Percentiles rank a stretch among this genome's conserved stretches.
These are phyloP conservation scores for Leucoma salicis DNA, from an alignment of 2,888 invertebrate genomes.

Conservation along the genomic window DNA sequence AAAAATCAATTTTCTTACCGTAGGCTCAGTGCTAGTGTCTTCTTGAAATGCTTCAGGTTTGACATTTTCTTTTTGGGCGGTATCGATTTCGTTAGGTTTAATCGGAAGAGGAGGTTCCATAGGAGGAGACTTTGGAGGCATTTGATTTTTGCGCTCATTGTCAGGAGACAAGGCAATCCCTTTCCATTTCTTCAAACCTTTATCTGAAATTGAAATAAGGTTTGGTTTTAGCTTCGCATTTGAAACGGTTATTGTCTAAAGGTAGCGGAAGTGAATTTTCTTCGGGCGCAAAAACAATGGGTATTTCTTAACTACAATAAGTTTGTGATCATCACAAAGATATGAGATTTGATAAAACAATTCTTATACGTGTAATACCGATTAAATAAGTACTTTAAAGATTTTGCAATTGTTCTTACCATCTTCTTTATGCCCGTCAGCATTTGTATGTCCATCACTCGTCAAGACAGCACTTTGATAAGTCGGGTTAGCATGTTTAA, in stretches of 20 bases:
- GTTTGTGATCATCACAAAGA: too few relatives aligned
- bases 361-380: too few relatives aligned
- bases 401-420: too few relatives aligned
- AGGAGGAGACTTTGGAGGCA: conserved; percentile 3
- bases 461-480: conserved; percentile 88
- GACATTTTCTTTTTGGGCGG: conserved; percentile 68
- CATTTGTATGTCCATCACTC: conserved; percentile 45
- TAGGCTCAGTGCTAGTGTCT: conserved; percentile 63
- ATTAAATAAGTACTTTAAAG: too few relatives aligned
- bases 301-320: too few relatives aligned
- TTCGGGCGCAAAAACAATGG: too few relatives aligned
- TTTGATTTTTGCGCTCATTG: conserved; percentile 68
- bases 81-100: conserved; percentile 47
- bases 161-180: conserved; percentile 87
- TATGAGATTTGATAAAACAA: too few relatives aligned
- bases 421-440: conserved; percentile 70
- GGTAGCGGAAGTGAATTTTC: too few relatives aligned
- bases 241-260: too few relatives aligned
- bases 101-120: conserved; percentile 37
- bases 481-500: conserved; percentile 87
- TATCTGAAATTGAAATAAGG: conserved; percentile 47
- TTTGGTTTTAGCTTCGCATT: too few relatives aligned
- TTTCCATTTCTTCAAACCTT: conserved; percentile 89
- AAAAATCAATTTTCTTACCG: conserved; percentile 46
- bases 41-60: conserved; percentile 56